phyloP scores from a whole-genome alignment of 1,140 invertebrate genomes.

The Zaprionus nigranus region DNA sequence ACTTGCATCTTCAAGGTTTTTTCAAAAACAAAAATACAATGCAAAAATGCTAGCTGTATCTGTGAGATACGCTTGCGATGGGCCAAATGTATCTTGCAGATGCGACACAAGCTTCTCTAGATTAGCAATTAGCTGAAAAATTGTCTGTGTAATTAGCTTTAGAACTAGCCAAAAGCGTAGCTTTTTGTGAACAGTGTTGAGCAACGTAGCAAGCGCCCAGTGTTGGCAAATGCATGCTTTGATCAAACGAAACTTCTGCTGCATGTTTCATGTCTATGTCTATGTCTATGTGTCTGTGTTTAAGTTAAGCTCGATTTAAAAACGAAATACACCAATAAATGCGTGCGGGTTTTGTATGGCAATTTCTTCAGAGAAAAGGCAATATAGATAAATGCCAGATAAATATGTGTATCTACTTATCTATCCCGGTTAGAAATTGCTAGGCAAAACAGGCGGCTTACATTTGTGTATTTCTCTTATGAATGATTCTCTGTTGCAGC shows the following conservation, averaged over 20 bases:
- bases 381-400: neutral
- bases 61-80: conserved; percentile 63
- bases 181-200: conserved; percentile 70
- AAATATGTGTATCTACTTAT: neutral
- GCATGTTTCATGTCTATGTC: conserved; percentile 63
- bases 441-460: conserved; percentile 60
- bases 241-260: conserved; percentile 25
- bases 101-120: conserved; percentile 52
- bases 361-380: conserved; percentile 42
- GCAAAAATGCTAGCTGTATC: conserved; percentile 49
- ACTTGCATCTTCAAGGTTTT: conserved; percentile 84
- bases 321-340: conserved; percentile 68
- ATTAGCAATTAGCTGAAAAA: conserved; percentile 32
- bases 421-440: conserved; percentile 40
- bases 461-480: conserved; percentile 73
- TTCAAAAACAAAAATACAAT: conserved; percentile 51
- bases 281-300: conserved; percentile 57
- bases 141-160: conserved; percentile 56
- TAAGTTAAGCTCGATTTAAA: conserved; percentile 39
- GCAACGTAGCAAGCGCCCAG: conserved; percentile 40
- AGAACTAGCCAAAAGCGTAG: conserved; percentile 56
- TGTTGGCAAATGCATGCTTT: conserved; percentile 68
- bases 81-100: conserved; percentile 70
- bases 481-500: conserved; percentile 62
- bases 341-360: conserved; percentile 62